Percentiles rank a stretch among this genome's conserved stretches.
Evolutionary conservation across 2,888 invertebrate genomes (phyloP).

Genomic region (Ennomos erosarius): DNA sequence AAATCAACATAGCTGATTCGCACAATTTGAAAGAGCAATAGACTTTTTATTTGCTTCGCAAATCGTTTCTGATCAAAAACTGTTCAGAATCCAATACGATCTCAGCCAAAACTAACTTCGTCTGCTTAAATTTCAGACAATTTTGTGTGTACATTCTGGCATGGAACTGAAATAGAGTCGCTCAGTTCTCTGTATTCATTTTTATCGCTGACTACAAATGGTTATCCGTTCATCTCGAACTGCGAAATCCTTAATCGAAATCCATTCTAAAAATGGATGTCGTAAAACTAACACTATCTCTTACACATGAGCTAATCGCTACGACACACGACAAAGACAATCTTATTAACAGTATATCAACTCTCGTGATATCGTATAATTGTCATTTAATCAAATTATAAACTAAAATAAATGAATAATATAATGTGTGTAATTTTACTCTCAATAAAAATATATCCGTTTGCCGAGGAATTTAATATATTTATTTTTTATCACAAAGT

Average conservation of each 20-base stretch:
- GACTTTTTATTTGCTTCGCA: too few relatives aligned
- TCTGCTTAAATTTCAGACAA: not conserved
- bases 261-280: conserved; percentile 36
- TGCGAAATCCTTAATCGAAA: conserved; percentile 27
- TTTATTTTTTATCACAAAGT: too few relatives aligned
- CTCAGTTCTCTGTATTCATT: not conserved
- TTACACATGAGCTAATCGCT: conserved; percentile 41
- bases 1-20: too few relatives aligned
- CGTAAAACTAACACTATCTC: conserved; percentile 40
- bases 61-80: too few relatives aligned
- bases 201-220: conserved; percentile 2
- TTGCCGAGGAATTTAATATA: too few relatives aligned
- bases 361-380: not conserved
- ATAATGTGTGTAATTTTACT: too few relatives aligned
- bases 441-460: too few relatives aligned
- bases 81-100: too few relatives aligned
- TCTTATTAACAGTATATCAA: conserved; percentile 24
- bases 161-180: not conserved
- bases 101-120: too few relatives aligned
- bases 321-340: conserved; percentile 23
- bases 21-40: too few relatives aligned
- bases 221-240: conserved; percentile 1
- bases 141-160: not conserved
- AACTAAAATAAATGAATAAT: too few relatives aligned
- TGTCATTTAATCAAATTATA: too few relatives aligned